Conservation (phyloP, 92 coral and sea anemone species). For the Hydrozoanthus gracilis region DNA sequence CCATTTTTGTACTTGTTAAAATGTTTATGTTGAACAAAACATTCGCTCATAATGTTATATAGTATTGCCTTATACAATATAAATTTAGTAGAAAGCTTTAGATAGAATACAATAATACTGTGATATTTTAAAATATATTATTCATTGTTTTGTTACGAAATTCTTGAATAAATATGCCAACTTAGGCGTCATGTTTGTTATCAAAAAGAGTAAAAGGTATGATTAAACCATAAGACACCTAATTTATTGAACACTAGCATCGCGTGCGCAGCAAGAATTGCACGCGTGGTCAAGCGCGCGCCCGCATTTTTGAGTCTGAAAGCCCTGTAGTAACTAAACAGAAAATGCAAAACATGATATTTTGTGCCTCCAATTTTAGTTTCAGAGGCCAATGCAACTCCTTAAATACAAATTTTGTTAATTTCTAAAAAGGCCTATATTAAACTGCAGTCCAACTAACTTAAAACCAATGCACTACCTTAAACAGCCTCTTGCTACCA, state of each 20-base stretch:
- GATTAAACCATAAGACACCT: too few relatives aligned
- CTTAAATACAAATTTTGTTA: too few relatives aligned
- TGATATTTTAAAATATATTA: constrained; percentile 9
- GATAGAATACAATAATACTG: constrained; percentile 3
- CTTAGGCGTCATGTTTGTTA: constrained; percentile 14
- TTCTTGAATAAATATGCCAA: not conserved
- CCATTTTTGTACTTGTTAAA: constrained; percentile 22
- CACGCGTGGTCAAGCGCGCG: too few relatives aligned
- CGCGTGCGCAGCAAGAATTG: constrained; percentile 35
- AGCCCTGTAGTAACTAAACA: not conserved
- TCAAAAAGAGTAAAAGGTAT: not conserved
- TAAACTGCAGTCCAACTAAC: too few relatives aligned
- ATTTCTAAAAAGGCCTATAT: too few relatives aligned
- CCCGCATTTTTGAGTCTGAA: constrained; percentile 5
- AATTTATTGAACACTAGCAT: not conserved
- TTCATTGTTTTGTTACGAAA: constrained; percentile 3
- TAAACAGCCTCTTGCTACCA: too few relatives aligned
- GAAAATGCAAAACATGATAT: too few relatives aligned
- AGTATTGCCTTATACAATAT: constrained; percentile 9
- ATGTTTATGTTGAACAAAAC: constrained; percentile 4
- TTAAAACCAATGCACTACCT: too few relatives aligned
- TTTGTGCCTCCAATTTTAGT: too few relatives aligned
- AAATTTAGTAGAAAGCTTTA: constrained; percentile 22
- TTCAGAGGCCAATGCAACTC: too few relatives aligned
- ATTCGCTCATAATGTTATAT: not conserved